phyloP scores from a whole-genome alignment of 1,140 invertebrate genomes.

The Periplaneta americana region DNA sequence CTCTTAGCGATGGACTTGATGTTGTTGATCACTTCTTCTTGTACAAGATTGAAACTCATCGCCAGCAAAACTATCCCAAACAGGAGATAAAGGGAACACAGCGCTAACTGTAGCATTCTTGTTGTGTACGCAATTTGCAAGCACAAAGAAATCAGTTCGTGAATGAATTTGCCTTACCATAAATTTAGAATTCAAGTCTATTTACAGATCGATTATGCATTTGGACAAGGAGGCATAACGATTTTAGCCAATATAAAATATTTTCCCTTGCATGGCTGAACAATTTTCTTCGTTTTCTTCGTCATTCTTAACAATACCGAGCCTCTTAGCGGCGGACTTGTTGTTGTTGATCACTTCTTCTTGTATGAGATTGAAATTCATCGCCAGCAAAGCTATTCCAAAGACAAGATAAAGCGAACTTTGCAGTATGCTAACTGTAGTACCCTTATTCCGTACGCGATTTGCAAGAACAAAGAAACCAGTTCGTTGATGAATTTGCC shows the following conservation, averaged over 20 bases:
- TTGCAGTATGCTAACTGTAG: slow-evolving; percentile 77
- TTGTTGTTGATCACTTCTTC: slow-evolving; percentile 86
- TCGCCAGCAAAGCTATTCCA: slow-evolving; percentile 93
- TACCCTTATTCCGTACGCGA: slow-evolving; percentile 51
- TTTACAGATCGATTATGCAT: too few species aligned
- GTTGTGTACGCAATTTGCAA: slow-evolving; percentile 65
- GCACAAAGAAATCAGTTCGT: slow-evolving; percentile 91
- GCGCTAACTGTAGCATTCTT: slow-evolving; percentile 64
- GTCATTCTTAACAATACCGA: slow-evolving; percentile 80
- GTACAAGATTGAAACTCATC: slow-evolving; percentile 98
- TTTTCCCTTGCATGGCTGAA: too few species aligned
- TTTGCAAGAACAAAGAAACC: too few species aligned
- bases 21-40: slow-evolving; percentile 84
- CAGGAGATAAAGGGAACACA: slow-evolving; percentile 88
- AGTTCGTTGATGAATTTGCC: too few species aligned
- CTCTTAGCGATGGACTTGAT: slow-evolving; percentile 76
- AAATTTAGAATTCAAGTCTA: too few species aligned
- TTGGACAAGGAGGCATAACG: too few species aligned
- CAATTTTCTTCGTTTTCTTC: slow-evolving; percentile 47
- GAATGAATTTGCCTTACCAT: too few species aligned
- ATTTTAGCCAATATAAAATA: too few species aligned
- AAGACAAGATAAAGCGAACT: slow-evolving; percentile 91
- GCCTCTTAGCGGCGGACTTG: slow-evolving; percentile 69
- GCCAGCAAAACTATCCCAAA: slow-evolving; percentile 95
- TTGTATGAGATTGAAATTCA: slow-evolving; percentile 97